Evolutionary conservation across 2,797 vertebrate genomes (phyloP).

Genomic region (Apogon talboti): DNA sequence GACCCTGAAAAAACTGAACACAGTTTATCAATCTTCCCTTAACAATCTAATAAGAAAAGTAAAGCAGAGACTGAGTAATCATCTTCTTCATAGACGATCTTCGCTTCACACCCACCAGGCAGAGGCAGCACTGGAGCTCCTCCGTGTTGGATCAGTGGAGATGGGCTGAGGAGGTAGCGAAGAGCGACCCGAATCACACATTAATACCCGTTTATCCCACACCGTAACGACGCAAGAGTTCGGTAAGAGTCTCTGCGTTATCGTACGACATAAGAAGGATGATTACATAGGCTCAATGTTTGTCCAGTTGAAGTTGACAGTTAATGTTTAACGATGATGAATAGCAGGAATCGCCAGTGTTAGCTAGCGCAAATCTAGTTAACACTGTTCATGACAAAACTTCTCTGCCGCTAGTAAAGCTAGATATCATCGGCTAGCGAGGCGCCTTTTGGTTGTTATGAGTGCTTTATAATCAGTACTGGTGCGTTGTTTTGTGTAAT

Average conservation of each 20-base stretch:
- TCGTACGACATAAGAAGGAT: neutral
- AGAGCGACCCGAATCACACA: slow-evolving; percentile 36
- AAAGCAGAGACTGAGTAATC: slow-evolving; percentile 25
- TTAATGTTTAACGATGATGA: neutral
- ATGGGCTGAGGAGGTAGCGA: slow-evolving; percentile 71
- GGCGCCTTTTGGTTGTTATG: neutral
- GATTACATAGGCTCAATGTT: neutral
- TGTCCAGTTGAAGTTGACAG: neutral
- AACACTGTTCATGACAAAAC: slow-evolving; percentile 23
- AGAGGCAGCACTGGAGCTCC: slow-evolving; percentile 1
- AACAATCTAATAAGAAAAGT: neutral
- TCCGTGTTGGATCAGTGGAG: slow-evolving; percentile 52
- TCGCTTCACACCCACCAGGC: neutral
- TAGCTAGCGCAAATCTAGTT: slow-evolving; percentile 43
- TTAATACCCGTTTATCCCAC: slow-evolving; percentile 5
- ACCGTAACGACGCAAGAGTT: slow-evolving; percentile 18
- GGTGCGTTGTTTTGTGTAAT: neutral
- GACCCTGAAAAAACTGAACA: neutral
- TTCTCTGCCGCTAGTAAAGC: slow-evolving; percentile 1
- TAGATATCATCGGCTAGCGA: neutral
- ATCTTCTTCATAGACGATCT: slow-evolving; percentile 41
- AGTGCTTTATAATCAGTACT: neutral
- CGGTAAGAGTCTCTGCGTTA: slow-evolving; percentile 39
- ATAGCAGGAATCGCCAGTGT: slow-evolving; percentile 29
- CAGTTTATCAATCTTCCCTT: neutral